phyloP scores from a whole-genome alignment of 2,797 vertebrate species.

The Hoplostethus atlanticus region DNA sequence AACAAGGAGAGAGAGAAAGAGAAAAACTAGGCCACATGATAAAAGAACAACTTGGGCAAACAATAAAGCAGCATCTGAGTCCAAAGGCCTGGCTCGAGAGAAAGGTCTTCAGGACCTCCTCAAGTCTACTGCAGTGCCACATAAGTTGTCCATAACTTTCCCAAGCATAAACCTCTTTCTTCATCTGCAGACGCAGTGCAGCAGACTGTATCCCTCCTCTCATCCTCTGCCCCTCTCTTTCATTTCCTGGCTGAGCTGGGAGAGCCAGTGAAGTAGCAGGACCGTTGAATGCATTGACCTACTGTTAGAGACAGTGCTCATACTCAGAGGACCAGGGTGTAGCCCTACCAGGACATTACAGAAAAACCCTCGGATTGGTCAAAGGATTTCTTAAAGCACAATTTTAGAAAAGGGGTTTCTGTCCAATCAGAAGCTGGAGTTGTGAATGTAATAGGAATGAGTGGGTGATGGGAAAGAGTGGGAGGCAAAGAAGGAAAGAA shows the following conservation, averaged over 20 bases:
- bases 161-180: neutral
- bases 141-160: neutral
- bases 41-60: no score
- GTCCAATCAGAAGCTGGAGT: constrained; percentile 82
- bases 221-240: neutral
- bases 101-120: no score
- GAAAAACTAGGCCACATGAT: no score
- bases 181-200: neutral
- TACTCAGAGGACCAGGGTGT: constrained; percentile 42
- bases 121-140: no score
- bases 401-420: constrained; percentile 83
- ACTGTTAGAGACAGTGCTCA: constrained; percentile 52
- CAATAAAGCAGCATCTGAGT: no score
- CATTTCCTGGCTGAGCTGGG: constrained; percentile 38
- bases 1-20: no score
- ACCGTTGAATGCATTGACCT: constrained; percentile 36
- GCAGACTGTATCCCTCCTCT: neutral
- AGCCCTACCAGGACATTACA: constrained; percentile 20
- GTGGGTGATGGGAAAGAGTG: neutral
- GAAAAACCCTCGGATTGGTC: constrained; percentile 28
- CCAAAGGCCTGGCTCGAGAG: no score
- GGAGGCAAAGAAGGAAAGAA: constrained; percentile 6
- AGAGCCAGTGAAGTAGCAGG: constrained; percentile 41
- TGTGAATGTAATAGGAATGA: constrained; percentile 86
- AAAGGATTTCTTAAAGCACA: constrained; percentile 90